Base-by-base conservation (phyloP, 2,797 vertebrate species). In the Falco rusticolus region DNA sequence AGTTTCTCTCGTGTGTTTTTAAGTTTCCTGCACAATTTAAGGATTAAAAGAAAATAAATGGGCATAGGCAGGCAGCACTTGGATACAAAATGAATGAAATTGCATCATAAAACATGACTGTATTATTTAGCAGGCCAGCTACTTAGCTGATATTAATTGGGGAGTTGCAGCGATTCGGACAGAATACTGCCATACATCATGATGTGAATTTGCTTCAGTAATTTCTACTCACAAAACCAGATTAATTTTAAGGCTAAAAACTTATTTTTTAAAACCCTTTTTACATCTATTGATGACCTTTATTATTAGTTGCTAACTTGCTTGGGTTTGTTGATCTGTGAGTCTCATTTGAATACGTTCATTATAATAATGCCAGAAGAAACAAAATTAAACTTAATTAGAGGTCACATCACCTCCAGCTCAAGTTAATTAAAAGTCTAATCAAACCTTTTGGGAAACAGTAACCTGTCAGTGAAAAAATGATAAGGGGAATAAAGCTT, bases 341-440 rank as follows among this genome's bases (percentile, higher is more conserved):
- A 91, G 75, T 86, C 79, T 96, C 72, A 88, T 97, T 97, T 96
- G 82, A 97, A 96, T 96, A 96, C 34, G 10, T 93, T 97, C 84
- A 94, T 97, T 97, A 97, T 94, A 96, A 95, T 85, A 83, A 86
- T 93, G 90, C 92, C 90, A 94, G 89, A 86, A 97, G 90, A 96
- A 94, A 96, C n/a, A 95, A 97, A 96, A 95, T 96, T 95, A 96
- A 97, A 96, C 93, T 96, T 97, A 97, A 97, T 97, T 97, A 97
- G 96, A 95, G 97, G 96, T 97, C 96, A 94, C 74, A 89, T 84
- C 83, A 94, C 95, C 90, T 96, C 77, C 68, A 96, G 94, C 80
- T 96, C 91, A 90, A 97, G 70, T 97, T 97, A 98, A 97, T 97
- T 98, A 97, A 97, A 97, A 95, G 92, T 84, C 89, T 97, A 93